Base-by-base conservation (phyloP, 2,113 vertebrate genomes). In the Toxotes chatareus region DNA sequence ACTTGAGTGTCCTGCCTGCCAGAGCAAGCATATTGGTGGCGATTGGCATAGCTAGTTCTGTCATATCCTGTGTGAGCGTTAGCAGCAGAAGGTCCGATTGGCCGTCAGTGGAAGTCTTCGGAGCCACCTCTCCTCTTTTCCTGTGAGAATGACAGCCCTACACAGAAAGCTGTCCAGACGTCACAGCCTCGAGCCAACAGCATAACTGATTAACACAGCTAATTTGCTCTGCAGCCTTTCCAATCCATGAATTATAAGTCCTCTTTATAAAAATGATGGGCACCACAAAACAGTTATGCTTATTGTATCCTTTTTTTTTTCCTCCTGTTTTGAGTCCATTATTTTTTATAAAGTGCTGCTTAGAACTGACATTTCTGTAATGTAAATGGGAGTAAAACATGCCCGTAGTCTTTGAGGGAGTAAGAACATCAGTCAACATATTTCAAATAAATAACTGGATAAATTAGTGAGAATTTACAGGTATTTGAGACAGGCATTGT, bases 11-110 rank as follows among this genome's bases (percentile, higher is more conserved):
- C 63, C 46, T 49, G 66, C 73, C 72, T 92, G 93, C 91, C 93
- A 94, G 72, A 59, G 72, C 78, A 87, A 93, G 77, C 93, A 94
- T 94, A 94, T 94, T 94, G 93, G 82, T 79, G 67, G 61, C 65
- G 63, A 91, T 82, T 92, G 94, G 92, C 93, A 89, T 42, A 23
- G 78, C 69, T 38, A 51, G 40, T 86, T 86, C 74, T 90, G 86
- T 88, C 38, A 62, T 66, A 82, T 86, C 85, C 85, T 80, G 87
- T 83, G 86, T 84, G 85, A 90, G 90, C 23, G 85, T 85, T 68
- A 63, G 76, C 53, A 80, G 82, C 93, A 94, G 92, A 91, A 90
- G 92, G 89, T 90, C 91, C 46, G 75, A 83, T 89, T 86, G 92
- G 92, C 90, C 53, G 62, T 89, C 75, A 46, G 79, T 64, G 61